Conservation (phyloP, 2,888 invertebrate genomes). For the Dolichomitus sp. region DNA sequence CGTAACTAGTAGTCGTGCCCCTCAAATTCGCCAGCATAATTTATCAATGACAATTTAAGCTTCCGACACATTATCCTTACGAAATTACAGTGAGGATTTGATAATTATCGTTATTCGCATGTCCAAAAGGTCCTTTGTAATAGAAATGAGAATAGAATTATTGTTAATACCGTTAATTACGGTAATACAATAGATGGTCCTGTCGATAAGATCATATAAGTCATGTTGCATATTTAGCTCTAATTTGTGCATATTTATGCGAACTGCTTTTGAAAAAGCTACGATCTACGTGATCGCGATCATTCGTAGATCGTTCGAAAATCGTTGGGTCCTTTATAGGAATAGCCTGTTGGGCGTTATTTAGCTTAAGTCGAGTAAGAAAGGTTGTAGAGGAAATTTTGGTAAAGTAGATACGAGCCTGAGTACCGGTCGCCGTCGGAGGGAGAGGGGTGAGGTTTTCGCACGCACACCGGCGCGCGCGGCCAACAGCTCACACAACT, state of each 20-base stretch:
- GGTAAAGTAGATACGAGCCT: slow-evolving; percentile 50
- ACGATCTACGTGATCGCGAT: background rate
- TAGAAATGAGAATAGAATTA: background rate
- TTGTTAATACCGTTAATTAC: background rate
- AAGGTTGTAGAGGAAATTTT: background rate
- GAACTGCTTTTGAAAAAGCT: background rate
- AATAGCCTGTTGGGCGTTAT: background rate
- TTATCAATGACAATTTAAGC: background rate
- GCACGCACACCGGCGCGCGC: slow-evolving; percentile 77
- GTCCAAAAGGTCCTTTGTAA: background rate
- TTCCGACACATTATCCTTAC: background rate
- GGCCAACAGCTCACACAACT: slow-evolving; percentile 65
- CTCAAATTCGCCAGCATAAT: background rate
- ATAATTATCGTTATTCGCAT: background rate
- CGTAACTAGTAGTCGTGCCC: slow-evolving; percentile 63
- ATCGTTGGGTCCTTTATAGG: too few species aligned
- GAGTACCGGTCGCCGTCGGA: slow-evolving; percentile 64
- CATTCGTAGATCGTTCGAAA: background rate
- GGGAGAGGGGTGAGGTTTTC: slow-evolving; percentile 67
- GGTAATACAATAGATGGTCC: background rate
- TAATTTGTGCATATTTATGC: background rate
- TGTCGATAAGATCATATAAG: background rate
- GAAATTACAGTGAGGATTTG: background rate
- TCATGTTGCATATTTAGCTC: background rate
- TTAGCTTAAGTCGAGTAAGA: background rate